Base-by-base conservation (phyloP, 2,888 invertebrate genomes). In the Oscheius sp. region DNA sequence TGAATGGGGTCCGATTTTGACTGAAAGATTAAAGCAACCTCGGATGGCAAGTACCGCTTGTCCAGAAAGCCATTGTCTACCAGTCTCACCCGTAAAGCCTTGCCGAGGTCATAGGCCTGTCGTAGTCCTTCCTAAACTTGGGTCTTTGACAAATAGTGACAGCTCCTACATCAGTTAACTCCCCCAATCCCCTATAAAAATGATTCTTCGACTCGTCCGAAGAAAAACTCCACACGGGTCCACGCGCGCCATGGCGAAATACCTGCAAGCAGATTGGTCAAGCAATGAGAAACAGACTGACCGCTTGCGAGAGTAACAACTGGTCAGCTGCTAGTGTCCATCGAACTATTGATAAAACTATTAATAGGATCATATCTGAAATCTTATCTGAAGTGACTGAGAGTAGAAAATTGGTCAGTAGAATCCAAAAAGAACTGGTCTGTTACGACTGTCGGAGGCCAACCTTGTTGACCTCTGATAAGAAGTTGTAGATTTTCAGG, bases 231-330 rank as follows among this genome's bases (percentile, higher is more conserved):
- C 51, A 53, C 5, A 78, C 72, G 13, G 81, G 81, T n/a, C 79
- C 81, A 50, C 81, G 72, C 1, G 78, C 79, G 55, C 81, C 81
- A 47, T 81, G 81, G 1, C 81, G 81, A 63, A 79, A 76, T 11
- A 81, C 74, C 81, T 81, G 50, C 21, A 21, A 68, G 11, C 37
- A 5, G 42, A 55, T 42, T 35, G 63, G 63, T 13, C 11, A 48
- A 29, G 51, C 21, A 10, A 37, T 29, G 32, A 29, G 13, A 32
- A 33, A 50, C 1, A 42, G 32, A 35, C 68, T 55, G 32, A 68
- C 68, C 9, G 53, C 68, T 55, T 68, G 68, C 1, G 68, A 29
- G 1, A 68, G 37, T 35, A 68, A 10, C 29, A 68, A 13, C 33
- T 13, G n/a, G 35, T 68, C 68, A 10, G 53, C 53, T 5, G 47